Evolutionary conservation across 2,888 invertebrate species (phyloP).

Genomic region (Plebejus argus): DNA sequence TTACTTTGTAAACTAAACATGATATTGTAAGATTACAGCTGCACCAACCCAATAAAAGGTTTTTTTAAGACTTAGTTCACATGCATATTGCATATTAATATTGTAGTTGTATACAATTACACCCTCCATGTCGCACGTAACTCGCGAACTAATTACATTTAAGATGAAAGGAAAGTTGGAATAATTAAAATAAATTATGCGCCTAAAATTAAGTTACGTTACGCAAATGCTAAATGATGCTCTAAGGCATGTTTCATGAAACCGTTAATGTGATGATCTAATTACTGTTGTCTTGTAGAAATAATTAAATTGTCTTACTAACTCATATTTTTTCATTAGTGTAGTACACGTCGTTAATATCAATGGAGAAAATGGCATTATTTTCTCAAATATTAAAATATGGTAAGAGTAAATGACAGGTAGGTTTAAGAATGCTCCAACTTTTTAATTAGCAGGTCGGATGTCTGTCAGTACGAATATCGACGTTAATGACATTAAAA

Average conservation of each 20-base stretch:
- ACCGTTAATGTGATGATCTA: constrained; percentile 1
- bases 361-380: background rate
- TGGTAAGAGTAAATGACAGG: background rate
- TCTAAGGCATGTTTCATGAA: background rate
- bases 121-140: background rate
- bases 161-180: constrained; percentile 9
- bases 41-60: background rate
- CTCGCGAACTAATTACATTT: background rate
- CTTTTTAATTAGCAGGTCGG: no score
- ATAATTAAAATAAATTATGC: constrained; percentile 19
- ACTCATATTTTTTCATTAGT: background rate
- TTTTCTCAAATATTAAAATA: background rate
- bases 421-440: no score
- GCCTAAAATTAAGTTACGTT: background rate
- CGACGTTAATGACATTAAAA: no score
- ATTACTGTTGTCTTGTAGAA: background rate
- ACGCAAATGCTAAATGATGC: constrained; percentile 15
- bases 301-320: background rate
- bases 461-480: no score
- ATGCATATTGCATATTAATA: background rate
- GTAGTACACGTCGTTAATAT: background rate
- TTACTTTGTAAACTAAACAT: no score
- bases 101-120: background rate
- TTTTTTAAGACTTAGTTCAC: background rate
- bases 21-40: background rate